Percentiles rank a stretch among this genome's conserved stretches.
Evolutionary conservation across 2,797 vertebrate species (phyloP).

Genomic region (Ptychobarbus kaznakovi): DNA sequence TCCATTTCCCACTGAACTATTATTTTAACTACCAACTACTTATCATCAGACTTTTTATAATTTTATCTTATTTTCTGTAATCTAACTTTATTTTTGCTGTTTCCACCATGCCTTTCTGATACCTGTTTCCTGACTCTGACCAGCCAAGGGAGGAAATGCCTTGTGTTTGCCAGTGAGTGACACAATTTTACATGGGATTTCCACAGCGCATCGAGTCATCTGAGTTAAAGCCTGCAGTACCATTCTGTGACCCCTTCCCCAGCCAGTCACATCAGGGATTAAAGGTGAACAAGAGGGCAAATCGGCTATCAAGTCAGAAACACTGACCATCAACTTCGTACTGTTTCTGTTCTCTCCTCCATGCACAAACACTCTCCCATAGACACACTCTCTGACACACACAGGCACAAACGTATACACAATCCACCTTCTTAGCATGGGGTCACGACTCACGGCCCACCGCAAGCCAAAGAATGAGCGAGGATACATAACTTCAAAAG

Average conservation of each 20-base stretch:
- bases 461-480: conserved; percentile 68
- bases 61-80: neutral
- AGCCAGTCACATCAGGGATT: conserved; percentile 73
- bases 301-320: conserved; percentile 78
- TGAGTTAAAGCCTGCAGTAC: conserved; percentile 72
- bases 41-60: neutral
- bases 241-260: conserved; percentile 71
- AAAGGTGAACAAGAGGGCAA: conserved; percentile 80
- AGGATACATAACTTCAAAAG: conserved; percentile 68
- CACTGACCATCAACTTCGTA: conserved; percentile 74
- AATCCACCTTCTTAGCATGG: conserved; percentile 65
- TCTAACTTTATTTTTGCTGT: conserved; percentile 12
- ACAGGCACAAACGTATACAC: conserved; percentile 29
- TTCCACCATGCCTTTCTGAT: conserved; percentile 28
- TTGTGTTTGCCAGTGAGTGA: conserved; percentile 68
- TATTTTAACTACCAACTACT: neutral
- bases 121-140: conserved; percentile 31
- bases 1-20: neutral
- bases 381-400: conserved; percentile 50
- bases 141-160: conserved; percentile 59
- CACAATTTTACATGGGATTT: conserved; percentile 72
- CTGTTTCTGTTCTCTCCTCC: conserved; percentile 67
- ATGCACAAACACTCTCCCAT: conserved; percentile 49
- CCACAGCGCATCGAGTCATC: conserved; percentile 66
- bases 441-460: conserved; percentile 74